Conservation (phyloP, 2,888 invertebrate species). For the Liodrosophila aerea region DNA sequence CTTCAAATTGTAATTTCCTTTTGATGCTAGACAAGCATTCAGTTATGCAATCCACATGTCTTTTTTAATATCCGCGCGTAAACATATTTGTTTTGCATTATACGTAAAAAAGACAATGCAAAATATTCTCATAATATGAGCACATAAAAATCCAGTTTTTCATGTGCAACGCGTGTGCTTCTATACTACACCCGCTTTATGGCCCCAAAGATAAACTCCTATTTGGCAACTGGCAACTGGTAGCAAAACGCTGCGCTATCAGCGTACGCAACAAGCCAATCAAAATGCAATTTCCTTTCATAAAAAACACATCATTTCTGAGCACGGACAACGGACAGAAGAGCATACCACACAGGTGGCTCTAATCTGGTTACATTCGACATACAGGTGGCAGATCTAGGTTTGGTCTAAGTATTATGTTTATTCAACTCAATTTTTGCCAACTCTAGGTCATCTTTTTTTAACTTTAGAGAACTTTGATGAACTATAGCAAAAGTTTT, state of each 20-base stretch:
- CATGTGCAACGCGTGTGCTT: conserved; percentile 42
- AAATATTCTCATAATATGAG: conserved; percentile 2
- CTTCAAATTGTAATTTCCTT: conserved; percentile 25
- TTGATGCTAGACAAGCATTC: background rate
- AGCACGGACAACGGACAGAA: too few species aligned
- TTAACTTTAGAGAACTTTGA: too few species aligned
- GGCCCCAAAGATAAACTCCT: conserved; percentile 12
- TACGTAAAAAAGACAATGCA: conserved; percentile 28
- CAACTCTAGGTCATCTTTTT: too few species aligned
- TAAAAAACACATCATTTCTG: conserved; percentile 50
- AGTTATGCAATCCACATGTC: conserved; percentile 2
- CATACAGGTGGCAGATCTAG: too few species aligned
- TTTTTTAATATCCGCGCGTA: conserved; percentile 36
- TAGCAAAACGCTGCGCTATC: conserved; percentile 66
- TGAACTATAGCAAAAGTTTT: too few species aligned
- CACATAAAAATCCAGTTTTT: conserved; percentile 36
- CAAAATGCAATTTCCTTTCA: conserved; percentile 72
- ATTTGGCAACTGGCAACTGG: too few species aligned
- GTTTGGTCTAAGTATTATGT: too few species aligned
- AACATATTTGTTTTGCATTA: conserved; percentile 60
- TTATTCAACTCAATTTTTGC: too few species aligned
- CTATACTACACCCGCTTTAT: conserved; percentile 39
- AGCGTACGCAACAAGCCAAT: conserved; percentile 63
- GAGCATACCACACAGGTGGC: conserved; percentile 23
- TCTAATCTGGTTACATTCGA: too few species aligned